phyloP scores from a whole-genome alignment of 2,888 invertebrate genomes.

The Rhagium mordax region DNA sequence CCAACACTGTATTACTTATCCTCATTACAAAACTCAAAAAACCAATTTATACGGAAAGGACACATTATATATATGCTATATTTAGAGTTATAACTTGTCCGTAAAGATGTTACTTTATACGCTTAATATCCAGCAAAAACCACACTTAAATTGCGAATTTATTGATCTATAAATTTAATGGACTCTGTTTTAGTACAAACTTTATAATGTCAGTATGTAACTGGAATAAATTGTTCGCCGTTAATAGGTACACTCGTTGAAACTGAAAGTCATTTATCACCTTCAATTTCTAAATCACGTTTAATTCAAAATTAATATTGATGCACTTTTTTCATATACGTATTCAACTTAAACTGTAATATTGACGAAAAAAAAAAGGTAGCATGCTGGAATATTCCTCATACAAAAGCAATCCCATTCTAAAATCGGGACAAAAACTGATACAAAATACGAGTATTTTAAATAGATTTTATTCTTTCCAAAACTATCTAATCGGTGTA shows the following conservation, averaged over 20 bases:
- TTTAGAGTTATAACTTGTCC: constrained; percentile 24
- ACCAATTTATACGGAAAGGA: constrained; percentile 27
- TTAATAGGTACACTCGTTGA: background rate
- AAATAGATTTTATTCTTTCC: too few species aligned
- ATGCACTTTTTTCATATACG: too few species aligned
- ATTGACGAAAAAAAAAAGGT: too few species aligned
- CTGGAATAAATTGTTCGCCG: constrained; percentile 3
- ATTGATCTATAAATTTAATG: constrained; percentile 47
- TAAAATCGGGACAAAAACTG: too few species aligned
- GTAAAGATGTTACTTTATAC: constrained; percentile 24
- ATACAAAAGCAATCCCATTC: too few species aligned
- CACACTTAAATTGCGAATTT: constrained; percentile 44
- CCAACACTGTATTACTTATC: constrained; percentile 31
- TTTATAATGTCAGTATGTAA: background rate
- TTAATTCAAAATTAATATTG: too few species aligned
- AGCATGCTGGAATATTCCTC: too few species aligned
- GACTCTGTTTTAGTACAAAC: constrained; percentile 26
- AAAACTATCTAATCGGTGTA: too few species aligned
- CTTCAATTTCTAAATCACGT: too few species aligned
- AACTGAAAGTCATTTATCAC: background rate
- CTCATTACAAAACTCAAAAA: constrained; percentile 21
- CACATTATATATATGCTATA: constrained; percentile 27
- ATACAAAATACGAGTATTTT: too few species aligned
- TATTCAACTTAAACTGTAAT: too few species aligned
- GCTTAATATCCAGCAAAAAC: constrained; percentile 25